Conservation (phyloP, 2,888 invertebrate genomes). For the Artemia sp. region DNA sequence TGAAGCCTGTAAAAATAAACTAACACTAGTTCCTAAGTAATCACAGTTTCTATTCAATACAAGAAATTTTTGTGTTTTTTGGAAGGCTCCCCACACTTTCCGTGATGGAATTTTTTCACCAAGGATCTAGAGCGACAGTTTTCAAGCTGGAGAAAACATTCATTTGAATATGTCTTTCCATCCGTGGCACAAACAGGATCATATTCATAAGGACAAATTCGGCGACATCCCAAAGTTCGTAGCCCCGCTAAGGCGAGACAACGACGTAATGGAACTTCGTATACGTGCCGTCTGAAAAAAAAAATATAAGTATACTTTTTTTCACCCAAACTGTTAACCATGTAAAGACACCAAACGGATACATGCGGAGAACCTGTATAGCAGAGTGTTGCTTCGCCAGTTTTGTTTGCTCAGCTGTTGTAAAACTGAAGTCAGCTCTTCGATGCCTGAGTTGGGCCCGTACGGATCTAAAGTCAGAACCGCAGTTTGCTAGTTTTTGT, state of each 20-base stretch:
- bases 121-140: constrained; percentile 68
- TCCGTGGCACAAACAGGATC: constrained; percentile 88
- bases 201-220: constrained; percentile 67
- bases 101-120: constrained; percentile 52
- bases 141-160: constrained; percentile 77
- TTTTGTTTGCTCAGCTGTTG: too few species aligned
- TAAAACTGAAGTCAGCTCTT: too few species aligned
- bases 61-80: constrained; percentile 59
- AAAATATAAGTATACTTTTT: background rate
- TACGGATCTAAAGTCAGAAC: too few species aligned
- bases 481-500: too few species aligned
- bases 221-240: constrained; percentile 67
- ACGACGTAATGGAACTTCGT: constrained; percentile 71
- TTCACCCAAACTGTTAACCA: too few species aligned
- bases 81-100: constrained; percentile 65
- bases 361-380: too few species aligned
- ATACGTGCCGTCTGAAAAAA: constrained; percentile 43
- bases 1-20: too few species aligned
- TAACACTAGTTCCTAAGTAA: too few species aligned
- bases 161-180: constrained; percentile 77
- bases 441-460: too few species aligned
- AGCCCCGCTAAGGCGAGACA: constrained; percentile 53
- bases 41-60: constrained; percentile 37
- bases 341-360: too few species aligned
- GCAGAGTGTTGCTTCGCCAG: too few species aligned